Evolutionary conservation across 2,113 vertebrate species (phyloP), one percentile per base, ranked within the genome.

Genomic region (Aphyosemion australe): DNA sequence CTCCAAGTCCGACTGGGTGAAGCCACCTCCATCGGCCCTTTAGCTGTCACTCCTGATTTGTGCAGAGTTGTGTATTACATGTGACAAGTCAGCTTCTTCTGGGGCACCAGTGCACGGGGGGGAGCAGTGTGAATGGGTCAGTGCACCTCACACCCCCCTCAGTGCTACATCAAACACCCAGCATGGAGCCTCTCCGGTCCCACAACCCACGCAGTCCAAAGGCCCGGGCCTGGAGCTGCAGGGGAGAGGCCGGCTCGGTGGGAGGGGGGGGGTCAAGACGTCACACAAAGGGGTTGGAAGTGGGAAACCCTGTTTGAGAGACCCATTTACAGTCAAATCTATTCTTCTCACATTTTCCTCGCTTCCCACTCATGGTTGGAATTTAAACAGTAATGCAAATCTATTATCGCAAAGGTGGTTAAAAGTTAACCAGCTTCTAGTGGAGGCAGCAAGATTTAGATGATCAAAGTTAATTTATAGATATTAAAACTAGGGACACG

Each of bases 141-240:
- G 89, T 89, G 87, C 89, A 88, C 92, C 93, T 94, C 94, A 93
- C 94, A 85, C 94, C 93, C 91, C 92, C 91, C 92, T 94, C 93
- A 93, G 93, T 93, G 94, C 93, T 95, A 94, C 94, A 94, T 96
- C 94, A 97, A 76, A 71, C 18, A 73, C 94, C 87, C 94, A 93
- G 95, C 90, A 7, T 90, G 95, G 76, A 88, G 89, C 88, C 93
- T 85, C 93, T 88, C 91, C 87, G 90, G 90, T 91, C 72, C 68
- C 74, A 75, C 67, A 62, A 76, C 61, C 74, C 7, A 51, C 73
- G 80, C 64, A 63, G 82, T 67, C 72, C 71, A 66, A 58, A 75
- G 53, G 54, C 60, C 64, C 41, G 66, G 69, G 76, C 84, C 54
- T 46, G 57, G 56, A 76, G 65, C 61, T 65, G 43, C 19, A 37